Conservation (phyloP, 2,113 vertebrate species). For the Muntiacus muntjak region DNA sequence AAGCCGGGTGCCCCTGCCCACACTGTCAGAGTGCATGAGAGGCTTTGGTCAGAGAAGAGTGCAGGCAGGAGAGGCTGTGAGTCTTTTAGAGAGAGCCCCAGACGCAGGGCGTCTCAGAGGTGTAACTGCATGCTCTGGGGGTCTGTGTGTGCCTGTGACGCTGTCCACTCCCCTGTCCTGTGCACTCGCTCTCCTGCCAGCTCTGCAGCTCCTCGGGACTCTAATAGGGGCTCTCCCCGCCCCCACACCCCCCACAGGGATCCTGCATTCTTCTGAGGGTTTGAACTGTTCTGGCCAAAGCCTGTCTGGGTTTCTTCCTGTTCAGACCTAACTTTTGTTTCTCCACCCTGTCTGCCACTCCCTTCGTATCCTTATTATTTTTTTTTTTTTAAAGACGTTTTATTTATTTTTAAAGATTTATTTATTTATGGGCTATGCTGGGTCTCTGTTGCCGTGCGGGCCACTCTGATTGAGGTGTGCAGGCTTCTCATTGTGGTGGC, state of each 20-base stretch:
- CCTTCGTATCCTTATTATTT: not conserved
- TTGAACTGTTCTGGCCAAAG: not conserved
- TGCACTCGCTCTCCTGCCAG: not conserved
- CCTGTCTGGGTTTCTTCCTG: not conserved
- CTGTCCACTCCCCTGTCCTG: not conserved
- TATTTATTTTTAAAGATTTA: not conserved
- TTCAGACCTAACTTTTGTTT: not conserved
- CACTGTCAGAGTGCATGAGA: not conserved
- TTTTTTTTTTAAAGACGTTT: not conserved
- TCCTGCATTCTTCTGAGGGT: not conserved
- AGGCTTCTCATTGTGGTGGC: not conserved
- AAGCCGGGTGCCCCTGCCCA: not conserved
- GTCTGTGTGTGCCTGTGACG: fast-evolving
- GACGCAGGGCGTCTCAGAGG: not conserved
- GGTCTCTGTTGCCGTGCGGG: not conserved
- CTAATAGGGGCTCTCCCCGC: not conserved
- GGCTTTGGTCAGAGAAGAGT: not conserved
- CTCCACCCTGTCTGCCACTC: not conserved
- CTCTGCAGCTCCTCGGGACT: not conserved
- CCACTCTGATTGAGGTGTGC: not conserved
- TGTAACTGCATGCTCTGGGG: not conserved
- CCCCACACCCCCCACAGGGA: not conserved
- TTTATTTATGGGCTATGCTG: not conserved
- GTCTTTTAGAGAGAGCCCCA: not conserved
- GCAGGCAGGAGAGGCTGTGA: not conserved